Percentiles rank a stretch among this genome's conserved stretches.
Evolutionary conservation across 2,113 vertebrate species (phyloP).

Genomic region (Pica pica): DNA sequence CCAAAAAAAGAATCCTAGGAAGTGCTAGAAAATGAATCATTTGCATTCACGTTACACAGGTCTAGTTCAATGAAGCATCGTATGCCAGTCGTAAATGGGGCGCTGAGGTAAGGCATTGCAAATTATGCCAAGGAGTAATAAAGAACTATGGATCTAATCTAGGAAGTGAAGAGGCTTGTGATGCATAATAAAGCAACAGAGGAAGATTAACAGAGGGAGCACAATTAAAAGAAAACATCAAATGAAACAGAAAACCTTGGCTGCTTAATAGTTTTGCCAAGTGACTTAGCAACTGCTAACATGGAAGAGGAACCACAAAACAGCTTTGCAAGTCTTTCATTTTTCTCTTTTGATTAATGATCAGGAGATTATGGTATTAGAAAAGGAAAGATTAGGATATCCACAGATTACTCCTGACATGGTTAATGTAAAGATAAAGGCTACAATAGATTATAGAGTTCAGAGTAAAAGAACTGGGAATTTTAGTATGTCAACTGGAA

Average conservation of each 20-base stretch:
- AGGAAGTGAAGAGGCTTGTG: background rate
- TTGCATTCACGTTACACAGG: background rate
- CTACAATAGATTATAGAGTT: background rate
- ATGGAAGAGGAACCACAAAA: background rate
- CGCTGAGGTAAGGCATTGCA: background rate
- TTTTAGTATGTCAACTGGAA: background rate
- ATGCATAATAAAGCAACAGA: background rate
- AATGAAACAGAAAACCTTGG: background rate
- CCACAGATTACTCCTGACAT: background rate
- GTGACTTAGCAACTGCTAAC: background rate
- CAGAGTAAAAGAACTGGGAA: background rate
- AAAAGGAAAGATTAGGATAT: background rate
- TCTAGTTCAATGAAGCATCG: background rate
- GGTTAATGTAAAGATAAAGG: background rate
- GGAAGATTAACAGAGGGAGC: background rate
- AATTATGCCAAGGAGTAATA: background rate
- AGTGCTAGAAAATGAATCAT: background rate
- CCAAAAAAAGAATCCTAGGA: background rate
- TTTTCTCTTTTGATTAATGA: background rate
- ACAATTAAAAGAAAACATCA: background rate
- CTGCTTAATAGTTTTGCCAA: background rate
- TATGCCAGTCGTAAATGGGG: background rate
- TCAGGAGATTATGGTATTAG: conserved; percentile 23
- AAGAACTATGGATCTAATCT: background rate
- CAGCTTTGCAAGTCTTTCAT: background rate